These are phyloP conservation scores for Eulemur mongoz DNA, from an alignment of 2,797 vertebrate genomes.

Conservation along the genomic window DNA sequence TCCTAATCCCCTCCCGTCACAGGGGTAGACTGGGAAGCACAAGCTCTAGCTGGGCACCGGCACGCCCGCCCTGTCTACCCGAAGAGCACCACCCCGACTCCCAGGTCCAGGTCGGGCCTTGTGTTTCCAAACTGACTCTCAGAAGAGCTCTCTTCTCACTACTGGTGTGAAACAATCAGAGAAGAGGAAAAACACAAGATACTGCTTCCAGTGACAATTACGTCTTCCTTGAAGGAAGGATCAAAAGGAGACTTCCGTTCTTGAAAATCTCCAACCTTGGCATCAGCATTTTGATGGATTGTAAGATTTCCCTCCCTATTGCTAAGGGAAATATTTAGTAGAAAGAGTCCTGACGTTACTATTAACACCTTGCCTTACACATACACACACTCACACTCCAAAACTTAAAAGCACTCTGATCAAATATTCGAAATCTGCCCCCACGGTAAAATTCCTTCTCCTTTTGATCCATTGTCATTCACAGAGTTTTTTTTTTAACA, in stretches of 20 bases:
- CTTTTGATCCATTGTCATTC: background rate
- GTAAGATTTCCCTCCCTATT: background rate
- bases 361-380: background rate
- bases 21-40: background rate
- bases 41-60: background rate
- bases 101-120: background rate
- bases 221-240: background rate
- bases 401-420: slow-evolving; percentile 5
- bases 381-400: background rate
- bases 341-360: background rate
- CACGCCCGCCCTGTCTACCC: too few species aligned
- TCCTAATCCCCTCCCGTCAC: background rate
- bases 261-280: background rate
- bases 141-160: background rate
- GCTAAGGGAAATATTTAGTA: background rate
- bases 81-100: rapidly evolving
- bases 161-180: background rate
- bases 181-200: background rate
- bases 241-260: background rate
- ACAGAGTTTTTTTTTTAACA: background rate
- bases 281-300: background rate
- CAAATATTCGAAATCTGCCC: background rate
- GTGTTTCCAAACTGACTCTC: background rate
- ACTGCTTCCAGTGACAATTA: background rate
- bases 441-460: background rate